Base-by-base conservation (phyloP, 2,113 vertebrate species). In the Seriola dumerili region DNA sequence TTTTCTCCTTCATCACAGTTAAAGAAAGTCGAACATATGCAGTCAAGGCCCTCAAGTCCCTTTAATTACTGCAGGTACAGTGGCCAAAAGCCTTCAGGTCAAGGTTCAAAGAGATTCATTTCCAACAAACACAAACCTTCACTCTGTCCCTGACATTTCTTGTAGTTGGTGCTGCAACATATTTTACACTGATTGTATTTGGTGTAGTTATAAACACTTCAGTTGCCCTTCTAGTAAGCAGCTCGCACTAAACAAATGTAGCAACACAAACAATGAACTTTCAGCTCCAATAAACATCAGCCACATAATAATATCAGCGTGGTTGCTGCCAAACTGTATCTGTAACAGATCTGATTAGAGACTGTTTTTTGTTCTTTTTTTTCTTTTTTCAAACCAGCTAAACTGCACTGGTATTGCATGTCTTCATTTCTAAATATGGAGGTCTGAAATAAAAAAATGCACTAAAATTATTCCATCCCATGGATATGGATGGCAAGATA, bases 91-190 rank as follows among this genome's bases (percentile, higher is more conserved):
- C 74, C 59, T 65, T 40, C 14, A 66, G 81, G 86, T 90, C 85
- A 90, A 73, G 40, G 85, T 85, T 89, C 36, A 82, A 76, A 90
- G 48, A 83, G 57, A 57, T 66, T 83, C 85, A 89, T 86, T 80
- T 83, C 16, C 23, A 81, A 52, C 58, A 55, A 88, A 83, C 34
- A 68, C 73, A 72, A 81, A 80, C 72, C 69, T 54, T 70, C 62
- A 64, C 57, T 85, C 32, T 21, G 62, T 54, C 64, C 68, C 68
- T 84, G 89, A 90, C 89, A 89, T 93, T 89, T 90, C n/a, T 55
- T 84, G 71, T n/a, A 5, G n/a, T 67, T 44, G 50, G 50, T 42
- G 42, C 76, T 74, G 64, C 80, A 82, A 62, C 68, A 64, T 55
- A 63, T 72, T 84, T 67, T 52, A 1, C 78, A 11, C 42, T 6